These are phyloP conservation scores for mouse (Mus musculus) DNA, from an alignment of 2,113 vertebrate genomes.

Conservation along the genomic window GRCm39 chr10:105641001-105641500, in stretches of 20 bases:
- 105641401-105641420: not conserved
- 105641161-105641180: not conserved
- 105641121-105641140: not conserved
- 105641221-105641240: not conserved
- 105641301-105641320: not conserved
- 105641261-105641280: no score
- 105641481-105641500: not conserved
- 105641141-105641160: not conserved
- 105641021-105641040: not conserved
- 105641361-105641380: not conserved
- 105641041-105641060: not conserved
- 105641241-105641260: not conserved
- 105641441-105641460: constrained; percentile 40
- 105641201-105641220: not conserved
- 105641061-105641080: not conserved
- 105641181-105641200: not conserved
- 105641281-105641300: not conserved
- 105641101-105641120: not conserved
- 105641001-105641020: not conserved
- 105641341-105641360: not conserved
- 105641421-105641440: not conserved
- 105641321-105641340: not conserved
- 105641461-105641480: not conserved
- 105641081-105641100: not conserved
- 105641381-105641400: not conserved